A percentile compares a stretch with the other conserved stretches of the same genome.
Conservation (phyloP, 1,140 invertebrate species). For the Brachionus plicatilis region DNA sequence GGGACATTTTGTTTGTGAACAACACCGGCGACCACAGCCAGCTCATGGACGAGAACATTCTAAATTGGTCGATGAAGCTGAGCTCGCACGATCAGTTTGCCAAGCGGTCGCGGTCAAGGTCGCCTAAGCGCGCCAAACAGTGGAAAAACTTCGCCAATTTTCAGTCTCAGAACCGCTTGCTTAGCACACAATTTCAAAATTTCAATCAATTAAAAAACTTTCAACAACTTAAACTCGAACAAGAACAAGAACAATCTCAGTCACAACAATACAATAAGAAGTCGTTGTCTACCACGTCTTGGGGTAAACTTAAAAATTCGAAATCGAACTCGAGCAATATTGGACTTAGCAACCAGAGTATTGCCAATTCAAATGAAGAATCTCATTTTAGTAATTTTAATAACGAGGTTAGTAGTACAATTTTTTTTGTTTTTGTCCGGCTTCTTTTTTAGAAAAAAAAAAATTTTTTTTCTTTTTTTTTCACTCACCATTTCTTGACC, state of each 20-base stretch:
- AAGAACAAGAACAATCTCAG: not conserved
- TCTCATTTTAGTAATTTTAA: slow-evolving; percentile 2
- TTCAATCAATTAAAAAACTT: slow-evolving; percentile 32
- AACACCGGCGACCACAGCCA: not conserved
- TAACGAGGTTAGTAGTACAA: not conserved
- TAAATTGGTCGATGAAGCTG: slow-evolving; percentile 35
- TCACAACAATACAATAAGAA: slow-evolving; percentile 9
- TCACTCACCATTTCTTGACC: not conserved
- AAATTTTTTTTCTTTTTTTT: not conserved
- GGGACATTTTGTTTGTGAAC: not conserved
- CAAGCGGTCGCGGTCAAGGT: not conserved
- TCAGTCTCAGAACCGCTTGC: not conserved
- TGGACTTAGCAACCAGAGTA: not conserved
- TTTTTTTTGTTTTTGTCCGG: not conserved
- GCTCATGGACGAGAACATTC: not conserved
- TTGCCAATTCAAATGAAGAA: slow-evolving; percentile 27
- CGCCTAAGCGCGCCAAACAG: not conserved
- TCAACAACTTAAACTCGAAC: slow-evolving; percentile 1
- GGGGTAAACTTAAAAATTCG: slow-evolving; percentile 38
- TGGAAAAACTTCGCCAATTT: not conserved
- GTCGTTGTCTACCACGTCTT: slow-evolving; percentile 21
- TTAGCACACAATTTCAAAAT: slow-evolving; percentile 30
- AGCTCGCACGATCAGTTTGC: not conserved
- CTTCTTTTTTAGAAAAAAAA: not conserved
- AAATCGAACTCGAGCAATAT: slow-evolving; percentile 37